phyloP scores from a whole-genome alignment of 2,888 invertebrate species.

The Dynastes maya region DNA sequence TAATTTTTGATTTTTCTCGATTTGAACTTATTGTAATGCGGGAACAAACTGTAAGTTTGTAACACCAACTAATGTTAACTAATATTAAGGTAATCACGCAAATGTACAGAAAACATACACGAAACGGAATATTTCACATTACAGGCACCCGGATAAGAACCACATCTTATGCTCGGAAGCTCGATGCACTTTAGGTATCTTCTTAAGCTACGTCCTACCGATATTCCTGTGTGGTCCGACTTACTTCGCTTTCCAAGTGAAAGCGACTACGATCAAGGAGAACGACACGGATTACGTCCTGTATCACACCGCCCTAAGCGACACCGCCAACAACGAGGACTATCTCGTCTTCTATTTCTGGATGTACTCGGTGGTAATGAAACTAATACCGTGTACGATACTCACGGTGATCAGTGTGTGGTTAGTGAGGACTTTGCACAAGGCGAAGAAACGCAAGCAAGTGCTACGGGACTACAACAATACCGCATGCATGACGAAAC shows the following conservation, averaged over 20 bases:
- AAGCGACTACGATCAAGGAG: conserved; percentile 72
- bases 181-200: conserved; percentile 84
- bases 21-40: no score
- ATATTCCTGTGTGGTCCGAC: conserved; percentile 89
- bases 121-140: conserved; percentile 54
- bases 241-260: conserved; percentile 80
- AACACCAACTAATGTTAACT: no score
- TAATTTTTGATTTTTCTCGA: no score
- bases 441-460: conserved; percentile 83
- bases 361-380: conserved; percentile 86
- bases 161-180: conserved; percentile 83
- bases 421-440: conserved; percentile 81
- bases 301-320: conserved; percentile 73
- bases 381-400: conserved; percentile 85
- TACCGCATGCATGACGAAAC: conserved; percentile 69
- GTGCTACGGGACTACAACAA: conserved; percentile 77
- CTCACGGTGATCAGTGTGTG: conserved; percentile 82
- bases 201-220: conserved; percentile 83
- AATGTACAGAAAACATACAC: background rate
- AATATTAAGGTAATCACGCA: no score
- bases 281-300: conserved; percentile 75
- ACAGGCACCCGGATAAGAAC: conserved; percentile 85
- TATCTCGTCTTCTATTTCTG: conserved; percentile 80
- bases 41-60: no score
- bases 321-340: conserved; percentile 67